Percentiles rank a stretch among this genome's conserved stretches.
phyloP scores from a whole-genome alignment of 1,140 invertebrate genomes.

The Plutomurus gul region DNA sequence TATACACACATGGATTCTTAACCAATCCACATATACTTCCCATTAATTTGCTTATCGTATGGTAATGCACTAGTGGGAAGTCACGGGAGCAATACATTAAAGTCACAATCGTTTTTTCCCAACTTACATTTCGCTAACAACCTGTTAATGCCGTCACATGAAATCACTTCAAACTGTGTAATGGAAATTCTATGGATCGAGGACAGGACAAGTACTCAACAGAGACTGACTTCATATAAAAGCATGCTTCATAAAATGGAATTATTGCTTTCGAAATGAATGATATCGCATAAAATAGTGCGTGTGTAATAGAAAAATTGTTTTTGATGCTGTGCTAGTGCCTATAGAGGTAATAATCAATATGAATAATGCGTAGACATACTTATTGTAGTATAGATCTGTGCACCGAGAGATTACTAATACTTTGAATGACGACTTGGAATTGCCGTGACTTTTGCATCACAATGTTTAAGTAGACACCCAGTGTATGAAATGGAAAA shows the following conservation, averaged over 20 bases:
- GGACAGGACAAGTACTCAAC: constrained; percentile 2
- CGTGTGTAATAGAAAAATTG: not conserved
- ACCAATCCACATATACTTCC: too few species aligned
- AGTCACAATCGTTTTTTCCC: not conserved
- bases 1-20: too few species aligned
- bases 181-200: constrained; percentile 24
- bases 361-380: not conserved
- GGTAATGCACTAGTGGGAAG: not conserved
- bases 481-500: too few species aligned
- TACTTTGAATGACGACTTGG: too few species aligned
- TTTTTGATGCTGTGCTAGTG: too few species aligned
- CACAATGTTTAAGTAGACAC: too few species aligned
- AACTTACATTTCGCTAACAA: not conserved
- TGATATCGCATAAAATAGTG: not conserved
- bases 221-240: not conserved
- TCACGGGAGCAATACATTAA: not conserved
- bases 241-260: not conserved
- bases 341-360: too few species aligned
- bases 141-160: constrained; percentile 9
- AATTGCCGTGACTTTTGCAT: too few species aligned
- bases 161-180: not conserved
- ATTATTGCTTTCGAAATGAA: constrained; percentile 3
- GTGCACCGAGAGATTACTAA: too few species aligned
- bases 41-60: too few species aligned
- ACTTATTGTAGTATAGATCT: not conserved